Conservation (phyloP, 2,113 vertebrate genomes). For the Hiodon alosoides region DNA sequence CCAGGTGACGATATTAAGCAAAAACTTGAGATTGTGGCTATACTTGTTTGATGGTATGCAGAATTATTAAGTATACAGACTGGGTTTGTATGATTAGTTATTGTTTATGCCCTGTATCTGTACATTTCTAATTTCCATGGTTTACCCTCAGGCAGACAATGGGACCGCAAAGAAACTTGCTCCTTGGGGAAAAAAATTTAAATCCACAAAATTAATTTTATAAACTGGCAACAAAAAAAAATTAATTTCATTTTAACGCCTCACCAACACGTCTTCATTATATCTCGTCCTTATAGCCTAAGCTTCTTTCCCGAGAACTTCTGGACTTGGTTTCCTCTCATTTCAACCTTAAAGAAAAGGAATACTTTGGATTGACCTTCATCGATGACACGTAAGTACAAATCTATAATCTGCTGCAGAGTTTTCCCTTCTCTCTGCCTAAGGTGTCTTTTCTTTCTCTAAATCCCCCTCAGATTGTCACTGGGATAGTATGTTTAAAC, state of each 20-base stretch:
- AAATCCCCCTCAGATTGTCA: too few species aligned
- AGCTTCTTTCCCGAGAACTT: constrained; percentile 86
- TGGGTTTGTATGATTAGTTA: too few species aligned
- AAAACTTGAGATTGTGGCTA: too few species aligned
- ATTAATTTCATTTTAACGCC: too few species aligned
- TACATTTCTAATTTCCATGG: too few species aligned
- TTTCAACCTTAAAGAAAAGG: constrained; percentile 96
- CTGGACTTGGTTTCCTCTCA: constrained; percentile 93
- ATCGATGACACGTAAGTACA: constrained; percentile 84
- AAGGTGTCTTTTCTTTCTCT: too few species aligned
- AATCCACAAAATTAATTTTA: background rate
- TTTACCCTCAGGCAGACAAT: too few species aligned
- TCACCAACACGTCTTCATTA: background rate
- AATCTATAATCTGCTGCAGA: background rate
- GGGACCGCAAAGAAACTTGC: background rate
- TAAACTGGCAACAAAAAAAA: background rate
- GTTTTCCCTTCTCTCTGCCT: background rate
- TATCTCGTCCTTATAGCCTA: constrained; percentile 69
- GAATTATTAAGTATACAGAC: too few species aligned
- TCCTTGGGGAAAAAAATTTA: background rate
- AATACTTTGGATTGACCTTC: constrained; percentile 93
- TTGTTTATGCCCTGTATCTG: too few species aligned
- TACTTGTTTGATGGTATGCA: too few species aligned
- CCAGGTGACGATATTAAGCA: too few species aligned
- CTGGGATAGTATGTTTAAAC: too few species aligned